Base-by-base conservation (phyloP, 2,797 vertebrate species). In the Sebastes ruberrimus region DNA sequence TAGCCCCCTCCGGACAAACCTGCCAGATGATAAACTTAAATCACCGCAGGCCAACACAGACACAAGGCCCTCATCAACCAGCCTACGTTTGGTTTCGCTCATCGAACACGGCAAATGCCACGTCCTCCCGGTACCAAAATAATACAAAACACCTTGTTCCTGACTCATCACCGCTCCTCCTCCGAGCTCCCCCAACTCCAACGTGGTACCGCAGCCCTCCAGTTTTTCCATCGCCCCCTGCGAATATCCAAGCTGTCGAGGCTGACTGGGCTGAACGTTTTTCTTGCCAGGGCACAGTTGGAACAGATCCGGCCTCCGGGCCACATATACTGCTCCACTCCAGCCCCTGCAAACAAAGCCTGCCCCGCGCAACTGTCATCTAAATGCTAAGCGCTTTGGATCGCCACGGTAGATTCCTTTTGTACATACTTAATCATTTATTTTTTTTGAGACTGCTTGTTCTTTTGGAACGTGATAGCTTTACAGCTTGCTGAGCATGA, bases 171-270 rank as follows among this genome's bases (percentile, higher is more conserved):
- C 79, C 77, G 81, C 57, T 65, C 80, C 79, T 82, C 74, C 80
- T 73, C 77, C n/a, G 32, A 82, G 46, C 84, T 82, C 83, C 78
- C 78, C 88, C 81, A 79, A 79, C 88, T 90, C 89, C 86, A 80
- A 82, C 85, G 78, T 71, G 28, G 86, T 86, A 71, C 84, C 72
- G 82, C 83, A 84, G 80, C 86, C 89, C 91, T 94, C 89, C 93
- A 93, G 84, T 94, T 93, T 93, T 92, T 93, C 92, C 91, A 91
- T 92, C 77, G 86, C 95, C 95, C 91, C 96, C 95, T 91, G 94
- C 87, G 84, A 94, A 83, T 93, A 94, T 95, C 95, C 95, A 96
- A 95, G 95, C 95, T 96, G 95, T 95, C 89, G 88, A 91, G 89
- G 86, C 94, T 92, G 92, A 91, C 94, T 91, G 94, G 92, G 92